phyloP scores from a whole-genome alignment of 92 coral and sea anemone species.

The Parazoanthus swiftii region DNA sequence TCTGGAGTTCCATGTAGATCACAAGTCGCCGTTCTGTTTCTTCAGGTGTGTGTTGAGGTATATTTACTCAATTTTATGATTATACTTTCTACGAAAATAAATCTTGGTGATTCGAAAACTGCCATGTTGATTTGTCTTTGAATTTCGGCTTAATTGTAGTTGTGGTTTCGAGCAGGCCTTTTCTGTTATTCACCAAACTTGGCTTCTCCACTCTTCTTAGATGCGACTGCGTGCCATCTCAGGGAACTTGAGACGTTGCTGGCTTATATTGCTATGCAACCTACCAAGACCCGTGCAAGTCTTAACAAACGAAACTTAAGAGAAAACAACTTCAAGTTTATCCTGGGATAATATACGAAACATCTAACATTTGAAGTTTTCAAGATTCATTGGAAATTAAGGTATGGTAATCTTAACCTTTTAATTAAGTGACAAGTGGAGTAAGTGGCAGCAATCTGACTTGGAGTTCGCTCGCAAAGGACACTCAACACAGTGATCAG shows the following conservation, averaged over 20 bases:
- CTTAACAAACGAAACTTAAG: too few species aligned
- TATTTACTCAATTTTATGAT: not conserved
- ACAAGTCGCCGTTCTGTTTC: conserved; percentile 22
- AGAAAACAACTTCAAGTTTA: too few species aligned
- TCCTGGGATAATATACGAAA: too few species aligned
- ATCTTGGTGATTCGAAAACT: conserved; percentile 20
- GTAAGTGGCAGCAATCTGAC: too few species aligned
- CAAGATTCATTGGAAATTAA: too few species aligned
- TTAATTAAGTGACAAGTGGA: too few species aligned
- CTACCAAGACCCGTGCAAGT: too few species aligned
- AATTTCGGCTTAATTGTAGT: not conserved
- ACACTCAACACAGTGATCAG: too few species aligned
- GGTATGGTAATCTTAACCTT: too few species aligned
- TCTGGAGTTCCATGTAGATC: conserved; percentile 13
- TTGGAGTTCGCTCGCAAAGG: too few species aligned
- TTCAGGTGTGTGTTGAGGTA: conserved; percentile 21
- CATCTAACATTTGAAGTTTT: too few species aligned
- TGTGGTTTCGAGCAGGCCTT: not conserved
- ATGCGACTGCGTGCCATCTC: conserved; percentile 46
- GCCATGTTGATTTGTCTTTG: conserved; percentile 25
- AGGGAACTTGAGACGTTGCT: not conserved
- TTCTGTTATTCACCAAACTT: conserved; percentile 11
- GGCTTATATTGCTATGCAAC: too few species aligned
- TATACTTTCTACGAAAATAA: conserved; percentile 16
- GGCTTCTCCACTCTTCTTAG: conserved; percentile 10